These are phyloP conservation scores for Coelinius sp. DNA, from an alignment of 2,888 invertebrate genomes.

Conservation along the genomic window DNA sequence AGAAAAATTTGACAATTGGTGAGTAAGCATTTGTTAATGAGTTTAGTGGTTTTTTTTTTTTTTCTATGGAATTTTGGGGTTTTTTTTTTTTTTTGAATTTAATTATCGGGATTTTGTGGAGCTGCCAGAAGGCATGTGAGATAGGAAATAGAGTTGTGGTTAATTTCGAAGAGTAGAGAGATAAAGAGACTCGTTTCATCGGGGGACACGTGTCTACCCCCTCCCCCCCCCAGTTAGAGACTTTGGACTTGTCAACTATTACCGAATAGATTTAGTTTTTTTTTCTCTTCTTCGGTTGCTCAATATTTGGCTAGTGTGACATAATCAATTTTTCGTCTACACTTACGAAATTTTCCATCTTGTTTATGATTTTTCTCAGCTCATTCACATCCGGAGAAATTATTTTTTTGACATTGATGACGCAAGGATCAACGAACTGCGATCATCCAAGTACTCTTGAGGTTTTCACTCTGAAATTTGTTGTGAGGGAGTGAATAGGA, in stretches of 20 bases:
- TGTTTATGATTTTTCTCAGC: not conserved
- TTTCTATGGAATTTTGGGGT: not conserved
- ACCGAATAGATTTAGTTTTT: slow-evolving; percentile 24
- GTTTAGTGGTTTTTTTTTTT: not conserved
- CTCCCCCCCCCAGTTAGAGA: not conserved
- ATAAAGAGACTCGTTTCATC: slow-evolving; percentile 10
- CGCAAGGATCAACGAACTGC: slow-evolving; percentile 11
- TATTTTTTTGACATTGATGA: not conserved
- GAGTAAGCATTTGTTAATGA: slow-evolving; percentile 50
- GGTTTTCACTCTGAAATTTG: slow-evolving; percentile 2
- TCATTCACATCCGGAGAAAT: not conserved
- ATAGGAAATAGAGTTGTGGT: not conserved
- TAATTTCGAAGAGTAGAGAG: not conserved
- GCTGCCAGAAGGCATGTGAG: not conserved
- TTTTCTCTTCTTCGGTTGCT: not conserved
- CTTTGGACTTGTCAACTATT: slow-evolving; percentile 36
- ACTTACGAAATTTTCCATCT: not conserved
- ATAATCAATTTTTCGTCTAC: not conserved
- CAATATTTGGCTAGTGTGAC: not conserved
- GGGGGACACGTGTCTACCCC: not conserved
- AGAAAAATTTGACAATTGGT: slow-evolving; percentile 67
- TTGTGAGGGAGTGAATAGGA: not conserved
- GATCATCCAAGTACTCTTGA: not conserved
- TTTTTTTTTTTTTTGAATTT: not conserved
- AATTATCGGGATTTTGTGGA: not conserved